Base-by-base conservation (phyloP, 1,140 invertebrate genomes). In the Mamestra configurata region DNA sequence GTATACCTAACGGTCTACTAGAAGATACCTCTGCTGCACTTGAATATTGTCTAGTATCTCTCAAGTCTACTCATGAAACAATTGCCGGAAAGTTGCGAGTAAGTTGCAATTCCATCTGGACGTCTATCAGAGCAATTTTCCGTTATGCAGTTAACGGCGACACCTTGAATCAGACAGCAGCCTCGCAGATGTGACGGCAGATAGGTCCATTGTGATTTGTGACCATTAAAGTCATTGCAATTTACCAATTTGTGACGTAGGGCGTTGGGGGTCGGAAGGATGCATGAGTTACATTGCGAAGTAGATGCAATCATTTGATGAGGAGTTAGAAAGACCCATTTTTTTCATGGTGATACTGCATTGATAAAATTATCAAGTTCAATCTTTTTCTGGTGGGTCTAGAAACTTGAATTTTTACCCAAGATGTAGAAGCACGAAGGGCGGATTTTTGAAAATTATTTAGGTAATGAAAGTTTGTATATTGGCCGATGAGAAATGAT, bases 141-240 rank as follows among this genome's bases (percentile, higher is more conserved):
- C 73, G 73, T 24, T 15, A 76, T 49, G 57, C 73, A 76, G 73
- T 49, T 46, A 64, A 20, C n/a, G 31, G 18, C 31, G 24, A 49
- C 73, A 49, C 73, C 73, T 76, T 76, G 73, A 64, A 49, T 46
- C 22, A 24, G 15, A 8, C 57, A 31, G 15, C 57, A 31, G 57
- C 20, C 57, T 57, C n/a, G 43, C 43, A n/a, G 43, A 49, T 49
- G 15, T 49, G n/a, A 64, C 2, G 22, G 20, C 35, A 59, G 27
- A 73, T n/a, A 59, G 37, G 20, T 73, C 71, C 59, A 73, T 59
- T 43, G 53, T 72, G 51, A 55, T 72, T 75, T 75, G 55, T 64
- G 57, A 61, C 73, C 18, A 76, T 61, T 76, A 76, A 46, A 76
- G 24, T 46, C 73, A 64, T 61, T 76, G 73, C 73, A 76, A 59